A percentile compares a stretch with the other conserved stretches of the same genome.
phyloP scores from a whole-genome alignment of 1,140 invertebrate genomes.

The Aphidius ervi region DNA sequence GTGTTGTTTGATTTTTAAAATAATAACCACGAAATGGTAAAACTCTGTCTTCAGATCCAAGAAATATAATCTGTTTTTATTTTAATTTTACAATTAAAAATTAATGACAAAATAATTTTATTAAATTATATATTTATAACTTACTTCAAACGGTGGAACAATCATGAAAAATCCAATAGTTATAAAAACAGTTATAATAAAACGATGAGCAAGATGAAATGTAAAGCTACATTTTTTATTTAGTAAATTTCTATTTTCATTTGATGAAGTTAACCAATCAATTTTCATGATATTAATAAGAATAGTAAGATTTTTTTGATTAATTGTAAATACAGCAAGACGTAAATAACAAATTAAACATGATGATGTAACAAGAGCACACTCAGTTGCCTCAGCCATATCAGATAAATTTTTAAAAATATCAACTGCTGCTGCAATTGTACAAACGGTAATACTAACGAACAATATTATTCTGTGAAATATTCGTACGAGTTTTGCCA shows the following conservation, averaged over 20 bases:
- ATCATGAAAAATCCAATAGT: conserved; percentile 22
- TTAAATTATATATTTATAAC: not conserved
- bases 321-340: conserved; percentile 23
- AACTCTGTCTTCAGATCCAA: conserved; percentile 17
- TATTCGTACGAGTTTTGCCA: not conserved
- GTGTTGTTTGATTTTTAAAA: conserved; percentile 28
- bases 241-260: conserved; percentile 27
- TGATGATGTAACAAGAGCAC: conserved; percentile 24
- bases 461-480: conserved; percentile 19
- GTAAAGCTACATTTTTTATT: conserved; percentile 30
- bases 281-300: conserved; percentile 32
- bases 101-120: no score
- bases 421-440: conserved; percentile 19
- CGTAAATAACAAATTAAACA: conserved; percentile 30
- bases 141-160: conserved; percentile 33
- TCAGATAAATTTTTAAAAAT: conserved; percentile 25
- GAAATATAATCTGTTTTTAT: conserved; percentile 8
- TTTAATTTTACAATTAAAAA: not conserved
- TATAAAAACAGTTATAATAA: conserved; percentile 27
- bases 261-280: conserved; percentile 29
- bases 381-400: conserved; percentile 35
- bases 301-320: conserved; percentile 30
- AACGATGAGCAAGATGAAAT: conserved; percentile 33
- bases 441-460: conserved; percentile 10
- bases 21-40: conserved; percentile 36